Base-by-base conservation (phyloP, 2,797 vertebrate genomes). In the Myoxocephalus aenaeus region DNA sequence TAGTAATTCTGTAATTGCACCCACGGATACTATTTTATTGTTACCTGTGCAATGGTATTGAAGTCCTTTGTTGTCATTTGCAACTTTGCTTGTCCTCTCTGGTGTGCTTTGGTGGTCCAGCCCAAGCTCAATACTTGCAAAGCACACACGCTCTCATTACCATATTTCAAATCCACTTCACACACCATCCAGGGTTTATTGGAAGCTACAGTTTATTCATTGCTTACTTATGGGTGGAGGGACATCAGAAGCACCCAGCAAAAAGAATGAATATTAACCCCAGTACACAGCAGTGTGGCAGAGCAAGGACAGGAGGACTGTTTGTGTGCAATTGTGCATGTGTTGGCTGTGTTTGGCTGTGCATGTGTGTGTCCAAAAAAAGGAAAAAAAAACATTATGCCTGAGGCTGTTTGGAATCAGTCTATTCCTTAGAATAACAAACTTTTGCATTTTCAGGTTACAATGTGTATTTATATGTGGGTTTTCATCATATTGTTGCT, bases 31-130 rank as follows among this genome's bases (percentile, higher is more conserved):
- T 72, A 78, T 90, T 93, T 90, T 91, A 86, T 87, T 87, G 85
- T 85, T 82, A 83, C 80, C 75, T 56, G 64, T 87, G 81, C 76
- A 59, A 57, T 46, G 57, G 72, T 79, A 81, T 86, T 73, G 83
- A 87, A 91, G 91, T 87, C 89, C 87, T 90, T 90, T 90, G 89
- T 92, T 91, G 91, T 93, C 85, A 83, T 93, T 92, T 92, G 90
- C 85, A 91, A 73, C 79, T 77, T 77, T 72, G 79, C 83, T 71
- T 61, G 88, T 90, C 86, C 80, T 84, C 85, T 81, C 68, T 42
- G 83, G 77, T 81, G 75, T 67, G 81, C 57, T 69, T 83, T 82
- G 78, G 77, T 34, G 65, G 81, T 82, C 87, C 75, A 69, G 62
- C 54, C n/a, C 17, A 58, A 79, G 78, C 76, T 53, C 69, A 75